phyloP scores from a whole-genome alignment of 2,113 vertebrate species.

The Diphyllodes magnificus region DNA sequence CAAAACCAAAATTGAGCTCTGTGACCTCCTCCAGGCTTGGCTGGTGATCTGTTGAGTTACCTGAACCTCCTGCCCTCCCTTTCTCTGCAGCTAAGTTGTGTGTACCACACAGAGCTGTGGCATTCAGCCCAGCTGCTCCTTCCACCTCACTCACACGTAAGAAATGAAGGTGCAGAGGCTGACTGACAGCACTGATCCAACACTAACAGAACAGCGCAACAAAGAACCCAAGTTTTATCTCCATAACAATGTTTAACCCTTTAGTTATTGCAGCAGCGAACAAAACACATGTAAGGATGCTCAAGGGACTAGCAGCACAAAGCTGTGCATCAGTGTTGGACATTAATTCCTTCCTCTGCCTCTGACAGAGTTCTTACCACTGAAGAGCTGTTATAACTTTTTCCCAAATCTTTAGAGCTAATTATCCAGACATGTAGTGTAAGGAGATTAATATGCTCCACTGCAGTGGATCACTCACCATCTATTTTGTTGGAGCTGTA shows the following conservation, averaged over 20 bases:
- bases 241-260: background rate
- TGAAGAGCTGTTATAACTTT: background rate
- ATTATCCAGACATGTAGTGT: background rate
- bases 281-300: background rate
- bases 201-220: background rate
- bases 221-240: background rate
- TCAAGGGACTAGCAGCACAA: background rate
- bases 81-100: background rate
- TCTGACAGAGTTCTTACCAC: background rate
- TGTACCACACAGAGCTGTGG: background rate
- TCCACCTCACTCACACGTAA: fast-evolving
- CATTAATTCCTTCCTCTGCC: background rate
- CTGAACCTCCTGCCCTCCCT: background rate
- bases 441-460: background rate
- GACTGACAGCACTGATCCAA: background rate
- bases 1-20: background rate
- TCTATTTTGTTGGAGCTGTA: slow-evolving; percentile 99
- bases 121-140: background rate
- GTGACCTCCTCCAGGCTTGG: background rate
- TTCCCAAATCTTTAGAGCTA: background rate
- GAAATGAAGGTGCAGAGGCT: background rate
- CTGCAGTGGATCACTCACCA: slow-evolving; percentile 77
- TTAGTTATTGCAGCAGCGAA: background rate
- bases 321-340: background rate
- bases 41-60: background rate